Evolutionary conservation across 2,888 invertebrate species (phyloP), one percentile per base, ranked within the genome.

Genomic region (Drosophila niveifrons): DNA sequence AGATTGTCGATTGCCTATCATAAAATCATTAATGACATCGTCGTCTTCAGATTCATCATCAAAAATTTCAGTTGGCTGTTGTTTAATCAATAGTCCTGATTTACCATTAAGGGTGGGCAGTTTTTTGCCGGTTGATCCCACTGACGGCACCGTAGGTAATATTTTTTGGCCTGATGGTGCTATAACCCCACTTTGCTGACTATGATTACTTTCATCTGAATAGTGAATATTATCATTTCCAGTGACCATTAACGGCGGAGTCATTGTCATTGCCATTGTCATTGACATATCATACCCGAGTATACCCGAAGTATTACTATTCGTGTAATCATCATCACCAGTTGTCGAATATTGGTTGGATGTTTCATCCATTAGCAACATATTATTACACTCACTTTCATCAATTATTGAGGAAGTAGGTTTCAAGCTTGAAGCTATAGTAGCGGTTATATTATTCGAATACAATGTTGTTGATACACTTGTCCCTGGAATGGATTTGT

Each of bases 21-120:
- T 73, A 58, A 78, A 76, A 53, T 82, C 71, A 15, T 84, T 80
- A 17, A 72, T 52, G 18, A 83, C 67, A 18, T 79, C 82, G 2
- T 69, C 48, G 23, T 82, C 71, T 11, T 82, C 71, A 10, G 80
- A 78, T n/a, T 83, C 82, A 53, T 86, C 90, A 66, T 92, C 92
- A 65, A 88, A 91, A 34, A 92, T 88, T 72, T 92, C 92, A 15
- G 92, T 92, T 70, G 91, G 91, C 69, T 91, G 91, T 64, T 92
- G 91, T 65, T 92, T 92, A n/a, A 91, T 88, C 9, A 92, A 74
- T 63, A 87, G 77, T 8, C 82, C 88, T 71, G 86, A 88, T 82
- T 90, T 88, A 80, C 86, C 86, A 90, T 91, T 92, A 82, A 92
- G 90, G 66, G 87, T 85, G 82, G 92, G 91, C 81, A 92, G 90